Conservation (phyloP, 2,797 vertebrate genomes). For the Columba guinea region DNA sequence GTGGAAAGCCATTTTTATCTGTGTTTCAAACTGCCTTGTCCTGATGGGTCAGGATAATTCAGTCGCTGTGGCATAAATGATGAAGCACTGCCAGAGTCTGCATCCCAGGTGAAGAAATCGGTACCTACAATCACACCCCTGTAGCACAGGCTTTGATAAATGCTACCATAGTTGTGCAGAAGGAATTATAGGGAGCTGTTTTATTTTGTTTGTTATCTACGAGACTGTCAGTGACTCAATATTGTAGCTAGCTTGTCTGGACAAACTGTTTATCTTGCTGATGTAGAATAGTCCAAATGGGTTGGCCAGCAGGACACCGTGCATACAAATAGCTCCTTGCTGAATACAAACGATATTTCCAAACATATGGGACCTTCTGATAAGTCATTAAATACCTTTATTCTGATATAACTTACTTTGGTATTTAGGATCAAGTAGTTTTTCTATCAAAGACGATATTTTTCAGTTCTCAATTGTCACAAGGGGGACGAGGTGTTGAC, state of each 20-base stretch:
- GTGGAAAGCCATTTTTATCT: background rate
- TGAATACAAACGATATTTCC: background rate
- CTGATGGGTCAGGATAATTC: background rate
- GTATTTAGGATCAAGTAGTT: background rate
- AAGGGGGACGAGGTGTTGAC: background rate
- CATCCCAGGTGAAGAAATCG: background rate
- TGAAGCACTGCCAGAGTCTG: background rate
- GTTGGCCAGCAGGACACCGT: too few relatives aligned
- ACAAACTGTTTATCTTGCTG: background rate
- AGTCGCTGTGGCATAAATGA: background rate
- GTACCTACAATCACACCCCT: background rate
- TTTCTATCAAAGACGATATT: background rate
- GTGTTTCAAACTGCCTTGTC: background rate
- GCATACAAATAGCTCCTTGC: background rate
- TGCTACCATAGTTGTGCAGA: too few relatives aligned
- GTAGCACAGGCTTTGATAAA: background rate
- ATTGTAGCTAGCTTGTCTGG: background rate
- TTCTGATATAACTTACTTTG: rapidly evolving
- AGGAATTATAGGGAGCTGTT: background rate
- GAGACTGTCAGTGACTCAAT: background rate
- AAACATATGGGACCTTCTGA: background rate
- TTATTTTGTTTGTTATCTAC: background rate
- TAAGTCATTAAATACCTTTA: background rate
- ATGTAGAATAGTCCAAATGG: rapidly evolving
- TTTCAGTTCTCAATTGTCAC: background rate